Conservation (phyloP, 2,113 vertebrate genomes). For the Ornithorhynchus anatinus region DNA sequence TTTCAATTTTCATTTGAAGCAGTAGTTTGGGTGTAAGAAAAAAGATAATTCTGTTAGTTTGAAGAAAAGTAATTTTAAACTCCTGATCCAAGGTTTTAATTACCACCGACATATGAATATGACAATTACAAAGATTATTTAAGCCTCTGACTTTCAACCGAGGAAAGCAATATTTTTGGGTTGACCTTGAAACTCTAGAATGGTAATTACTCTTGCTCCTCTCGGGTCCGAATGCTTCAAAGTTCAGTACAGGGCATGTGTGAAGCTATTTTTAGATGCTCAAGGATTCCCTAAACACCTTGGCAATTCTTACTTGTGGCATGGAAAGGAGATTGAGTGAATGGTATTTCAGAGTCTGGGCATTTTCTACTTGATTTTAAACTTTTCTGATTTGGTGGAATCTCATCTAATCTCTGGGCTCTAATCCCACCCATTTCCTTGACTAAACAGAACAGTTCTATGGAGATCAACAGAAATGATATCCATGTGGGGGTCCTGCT, state of each 20-base stretch:
- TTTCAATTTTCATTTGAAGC: slow-evolving; percentile 10
- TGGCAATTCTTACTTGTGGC: not conserved
- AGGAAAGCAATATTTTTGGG: not conserved
- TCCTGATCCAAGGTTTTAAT: slow-evolving; percentile 5
- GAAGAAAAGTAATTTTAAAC: not conserved
- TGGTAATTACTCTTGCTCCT: not conserved
- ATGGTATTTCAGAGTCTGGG: not conserved
- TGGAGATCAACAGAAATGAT: not conserved
- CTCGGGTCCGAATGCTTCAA: slow-evolving; percentile 10
- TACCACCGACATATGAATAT: not conserved
- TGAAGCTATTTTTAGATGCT: no score
- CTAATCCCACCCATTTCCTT: not conserved
- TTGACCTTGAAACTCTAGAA: not conserved
- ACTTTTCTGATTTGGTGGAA: not conserved
- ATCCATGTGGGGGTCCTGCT: not conserved
- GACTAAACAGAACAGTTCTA: not conserved
- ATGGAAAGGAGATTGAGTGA: not conserved
- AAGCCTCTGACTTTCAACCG: not conserved
- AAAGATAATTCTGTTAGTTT: not conserved
- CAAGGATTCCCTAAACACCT: not conserved
- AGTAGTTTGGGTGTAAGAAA: not conserved
- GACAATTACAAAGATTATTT: not conserved
- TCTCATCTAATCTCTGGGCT: not conserved
- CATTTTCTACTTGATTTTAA: slow-evolving; percentile 13
- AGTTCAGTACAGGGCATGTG: no score